Evolutionary conservation across 2,797 vertebrate species (phyloP).

Genomic region (Salarias fasciatus): DNA sequence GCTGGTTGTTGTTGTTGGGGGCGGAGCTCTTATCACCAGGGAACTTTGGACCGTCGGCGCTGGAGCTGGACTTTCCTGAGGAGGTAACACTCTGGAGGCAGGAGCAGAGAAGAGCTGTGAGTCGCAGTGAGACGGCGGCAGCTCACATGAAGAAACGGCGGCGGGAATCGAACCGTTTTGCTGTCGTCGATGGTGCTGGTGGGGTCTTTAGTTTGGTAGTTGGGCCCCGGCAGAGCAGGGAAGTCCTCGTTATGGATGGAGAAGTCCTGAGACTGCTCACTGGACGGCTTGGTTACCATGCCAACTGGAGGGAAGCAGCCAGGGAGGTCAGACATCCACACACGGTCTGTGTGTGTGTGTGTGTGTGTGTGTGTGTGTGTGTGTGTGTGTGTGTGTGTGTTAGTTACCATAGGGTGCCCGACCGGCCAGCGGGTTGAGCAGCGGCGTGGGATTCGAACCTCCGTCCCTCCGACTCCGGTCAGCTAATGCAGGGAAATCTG

Average conservation of each 20-base stretch:
- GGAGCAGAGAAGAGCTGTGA: too few relatives aligned
- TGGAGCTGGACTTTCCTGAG: slow-evolving; percentile 92
- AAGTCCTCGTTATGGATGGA: slow-evolving; percentile 99
- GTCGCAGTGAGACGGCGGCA: too few relatives aligned
- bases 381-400: neutral
- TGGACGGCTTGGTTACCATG: slow-evolving; percentile 99
- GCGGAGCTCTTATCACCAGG: slow-evolving; percentile 94
- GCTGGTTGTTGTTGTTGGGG: slow-evolving; percentile 95
- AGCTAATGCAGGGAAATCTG: slow-evolving; percentile 96
- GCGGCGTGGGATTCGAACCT: slow-evolving; percentile 93
- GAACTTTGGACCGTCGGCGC: slow-evolving; percentile 96
- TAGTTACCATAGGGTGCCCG: slow-evolving; percentile 93
- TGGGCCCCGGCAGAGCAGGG: slow-evolving; percentile 96
- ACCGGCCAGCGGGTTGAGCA: slow-evolving; percentile 98
- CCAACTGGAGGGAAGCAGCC: slow-evolving; percentile 86
- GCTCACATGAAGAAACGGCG: neutral
- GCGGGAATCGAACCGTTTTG: slow-evolving; percentile 86
- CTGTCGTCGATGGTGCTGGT: slow-evolving; percentile 94
- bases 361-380: neutral
- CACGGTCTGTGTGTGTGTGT: neutral
- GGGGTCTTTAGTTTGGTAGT: slow-evolving; percentile 93
- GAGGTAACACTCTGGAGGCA: slow-evolving; percentile 92
- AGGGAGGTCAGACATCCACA: too few relatives aligned
- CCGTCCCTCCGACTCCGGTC: slow-evolving; percentile 97
- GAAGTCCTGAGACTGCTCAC: slow-evolving; percentile 98